Base-by-base conservation (phyloP, 2,888 invertebrate species). In the Microctonus hyperodae region DNA sequence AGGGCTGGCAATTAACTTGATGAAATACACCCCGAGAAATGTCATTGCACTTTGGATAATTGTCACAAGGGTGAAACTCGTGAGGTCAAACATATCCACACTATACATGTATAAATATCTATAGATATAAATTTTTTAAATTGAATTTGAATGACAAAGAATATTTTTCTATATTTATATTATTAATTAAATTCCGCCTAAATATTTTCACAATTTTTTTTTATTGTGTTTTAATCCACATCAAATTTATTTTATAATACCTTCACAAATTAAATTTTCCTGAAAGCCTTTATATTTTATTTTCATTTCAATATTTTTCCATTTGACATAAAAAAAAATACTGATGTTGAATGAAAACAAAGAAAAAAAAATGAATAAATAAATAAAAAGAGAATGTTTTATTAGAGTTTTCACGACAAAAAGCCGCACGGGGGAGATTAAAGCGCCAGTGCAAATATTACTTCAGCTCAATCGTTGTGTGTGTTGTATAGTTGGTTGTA, bases 11-110 rank as follows among this genome's bases (percentile, higher is more conserved):
- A 67, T 67, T 67, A 67, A 62, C 62, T 62, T 67, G 67, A 67
- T 67, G 67, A 51, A 61, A 53, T 62, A 67, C 61, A 44, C 57
- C 48, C 62, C 31, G 20, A 51, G 67, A 56, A 64, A 67, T 62
- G 57, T 35, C 28, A 48, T 62, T 58, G 62, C 67, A 67, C 62
- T 67, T 62, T n/a, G 51, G 57, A 67, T 62, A 62, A 67, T 67
- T 67, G 50, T 62, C 51, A 33, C 64, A 56, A 33, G 48, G 64
- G 64, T 44, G 44, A 64, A 22, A 44, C 20, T 40, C 55, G 28
- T 40, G 55, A 37, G 55, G 55, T 16, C 56, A 64, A 64, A 61
- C 37, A 48, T 31, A 55, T 56, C n/a, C 48, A 62, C 22, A 37
- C 13, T 44, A 55, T 40, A 35, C 2, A 59, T 31, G 51, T 25